phyloP scores from a whole-genome alignment of 2,113 vertebrate species.

The Aviceda subcristata region DNA sequence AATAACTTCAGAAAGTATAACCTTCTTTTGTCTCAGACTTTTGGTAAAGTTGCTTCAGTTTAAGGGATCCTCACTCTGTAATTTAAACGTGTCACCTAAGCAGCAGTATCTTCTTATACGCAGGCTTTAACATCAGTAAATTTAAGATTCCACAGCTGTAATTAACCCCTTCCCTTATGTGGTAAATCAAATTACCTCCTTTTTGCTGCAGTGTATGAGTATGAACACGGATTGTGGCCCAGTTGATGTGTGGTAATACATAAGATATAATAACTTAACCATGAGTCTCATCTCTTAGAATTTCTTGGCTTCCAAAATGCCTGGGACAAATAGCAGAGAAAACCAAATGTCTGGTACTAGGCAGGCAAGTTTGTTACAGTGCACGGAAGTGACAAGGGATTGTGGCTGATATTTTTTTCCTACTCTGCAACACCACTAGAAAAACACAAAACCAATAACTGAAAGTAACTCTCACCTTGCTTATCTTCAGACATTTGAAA shows the following conservation, averaged over 20 bases:
- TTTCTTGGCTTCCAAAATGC: background rate
- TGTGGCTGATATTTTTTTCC: background rate
- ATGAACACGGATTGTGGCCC: background rate
- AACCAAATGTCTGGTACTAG: fast-evolving
- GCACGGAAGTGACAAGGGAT: background rate
- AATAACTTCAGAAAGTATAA: background rate
- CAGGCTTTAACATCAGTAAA: background rate
- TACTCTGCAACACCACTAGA: background rate
- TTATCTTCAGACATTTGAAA: background rate
- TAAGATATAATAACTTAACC: background rate
- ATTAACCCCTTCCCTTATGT: background rate
- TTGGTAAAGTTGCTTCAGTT: background rate
- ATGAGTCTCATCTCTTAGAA: background rate
- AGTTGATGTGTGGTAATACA: background rate
- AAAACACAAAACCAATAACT: background rate
- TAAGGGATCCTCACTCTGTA: background rate
- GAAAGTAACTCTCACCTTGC: background rate
- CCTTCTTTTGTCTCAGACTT: background rate
- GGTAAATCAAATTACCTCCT: background rate
- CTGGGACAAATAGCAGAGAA: background rate
- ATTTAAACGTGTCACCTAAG: background rate
- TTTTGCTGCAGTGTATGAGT: background rate
- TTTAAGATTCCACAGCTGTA: background rate
- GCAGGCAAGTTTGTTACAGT: background rate
- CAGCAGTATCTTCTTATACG: background rate